phyloP scores from a whole-genome alignment of 1,140 invertebrate species.

The Nomia melanderi region DNA sequence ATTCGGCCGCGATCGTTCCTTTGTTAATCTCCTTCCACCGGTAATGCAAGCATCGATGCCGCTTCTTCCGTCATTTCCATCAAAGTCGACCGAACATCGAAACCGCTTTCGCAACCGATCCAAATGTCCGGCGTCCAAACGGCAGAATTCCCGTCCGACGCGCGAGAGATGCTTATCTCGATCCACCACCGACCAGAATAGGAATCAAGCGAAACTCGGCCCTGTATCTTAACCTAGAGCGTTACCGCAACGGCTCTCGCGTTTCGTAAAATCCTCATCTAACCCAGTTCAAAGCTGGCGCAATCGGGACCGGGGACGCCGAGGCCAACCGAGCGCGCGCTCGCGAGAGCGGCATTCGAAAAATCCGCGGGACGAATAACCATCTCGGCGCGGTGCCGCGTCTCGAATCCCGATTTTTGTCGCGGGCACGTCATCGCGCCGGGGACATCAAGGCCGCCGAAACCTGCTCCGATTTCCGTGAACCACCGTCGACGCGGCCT shows the following conservation, averaged over 20 bases:
- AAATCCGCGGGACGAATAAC: slow-evolving; percentile 17
- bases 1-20: too few relatives aligned
- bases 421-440: slow-evolving; percentile 45
- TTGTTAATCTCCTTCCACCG: too few relatives aligned
- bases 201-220: neutral
- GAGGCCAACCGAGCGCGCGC: neutral
- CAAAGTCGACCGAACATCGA: too few relatives aligned
- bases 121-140: too few relatives aligned
- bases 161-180: slow-evolving; percentile 40
- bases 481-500: slow-evolving; percentile 41
- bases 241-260: too few relatives aligned
- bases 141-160: too few relatives aligned
- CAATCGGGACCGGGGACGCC: slow-evolving; percentile 28
- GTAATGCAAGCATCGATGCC: too few relatives aligned
- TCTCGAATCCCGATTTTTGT: slow-evolving; percentile 45
- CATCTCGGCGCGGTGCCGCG: slow-evolving; percentile 20
- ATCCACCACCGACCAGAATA: neutral
- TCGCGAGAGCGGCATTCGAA: neutral
- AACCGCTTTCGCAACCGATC: too few relatives aligned
- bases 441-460: slow-evolving; percentile 54
- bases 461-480: slow-evolving; percentile 67
- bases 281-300: slow-evolving; percentile 1
- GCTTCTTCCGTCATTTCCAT: too few relatives aligned
- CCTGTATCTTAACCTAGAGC: neutral
- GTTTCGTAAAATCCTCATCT: slow-evolving; percentile 16